Base-by-base conservation (phyloP, 2,888 invertebrate genomes). In the Schizaphis graminum region DNA sequence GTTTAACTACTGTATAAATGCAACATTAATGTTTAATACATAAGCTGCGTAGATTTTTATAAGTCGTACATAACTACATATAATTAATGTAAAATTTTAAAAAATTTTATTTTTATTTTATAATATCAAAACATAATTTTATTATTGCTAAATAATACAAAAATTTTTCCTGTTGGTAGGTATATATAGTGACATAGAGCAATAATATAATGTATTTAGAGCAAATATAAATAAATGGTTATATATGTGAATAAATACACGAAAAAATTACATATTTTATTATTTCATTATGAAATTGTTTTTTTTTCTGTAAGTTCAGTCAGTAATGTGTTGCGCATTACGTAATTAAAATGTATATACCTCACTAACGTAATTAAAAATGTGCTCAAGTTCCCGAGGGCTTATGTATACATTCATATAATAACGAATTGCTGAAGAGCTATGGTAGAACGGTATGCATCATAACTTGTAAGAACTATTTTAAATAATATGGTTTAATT, bases 401-500 rank as follows among this genome's bases (percentile, higher is more conserved):
- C 13, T 56, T 21, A 28, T 57, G 8, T 44, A 44, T 41, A 61
- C 49, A 44, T 57, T 89, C 13, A 28, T 21, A 61, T 2, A 47
- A 89, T 10, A 16, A 47, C 24, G 11, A 67, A 67, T 44, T 11
- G 24, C 8, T 47, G 44, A 89, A 47, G 21, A 67, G 26, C 28
- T 21, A 77, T 35, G 35, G 35, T 77, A 35, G 35, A 24, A 61
- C 11, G 89, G 1, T 44, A n/a, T 21, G 35, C 16, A 53, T 53
- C 41, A 3, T 44, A 44, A 44, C 41, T 1, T 24, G 28, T 44
- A 53, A 89, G 44, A 67, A 44, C 28, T 61, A 44, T 67, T 67
- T 90, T 90, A n/a, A 90, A 90, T 16, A 90, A 90, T 16, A 90
- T 41, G 47, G 28, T 47, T 67, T n/a, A 89, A 90, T 47, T n/a